Base-by-base conservation (phyloP, 2,113 vertebrate species). In the Phrynocephalus versicolor region DNA sequence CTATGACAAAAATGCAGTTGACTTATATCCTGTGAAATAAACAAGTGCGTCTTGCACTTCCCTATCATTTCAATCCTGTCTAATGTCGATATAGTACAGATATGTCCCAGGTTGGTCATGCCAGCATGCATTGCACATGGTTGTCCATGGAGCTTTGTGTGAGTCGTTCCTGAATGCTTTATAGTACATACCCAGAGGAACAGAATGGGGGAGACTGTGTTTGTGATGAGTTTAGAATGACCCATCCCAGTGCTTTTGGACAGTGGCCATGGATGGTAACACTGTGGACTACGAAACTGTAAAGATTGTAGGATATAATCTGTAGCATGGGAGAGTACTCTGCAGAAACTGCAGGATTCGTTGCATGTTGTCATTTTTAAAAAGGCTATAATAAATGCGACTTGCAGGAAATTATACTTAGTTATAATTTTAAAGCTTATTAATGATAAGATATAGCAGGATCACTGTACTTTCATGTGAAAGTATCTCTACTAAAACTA, bases 401-500 rank as follows among this genome's bases (percentile, higher is more conserved):
- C 85, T 94, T 93, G 91, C 83, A 95, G 92, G 90, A 89, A 37
- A 89, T 93, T 30, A 89, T 94, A 92, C 78, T 90, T 71, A 91
- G 90, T 94, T 91, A 86, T 90, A 93, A 91, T 87, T 93, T 89
- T 88, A 90, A 92, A 91, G 79, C 76, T 93, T 94, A 93, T 89
- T 93, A 93, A 90, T 92, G 90, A 93, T 90, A 91, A 94, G 89
- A 95, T 93, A 93, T 4, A 93, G 90, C 90, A 89, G 89, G 91
- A 94, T 88, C 89, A 92, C 86, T 84, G 92, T 87, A 93, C 93
- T 95, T 95, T 95, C 93, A 92, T 94, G 86, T 95, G 93, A 95
- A 95, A 95, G 95, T 94, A 94, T 94, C 94, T 93, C 91, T 90
- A 91, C 89, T 93, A 90, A 95, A 95, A 92, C 89, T 92, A 93